These are phyloP conservation scores for Pituophis catenifer DNA, from an alignment of 2,113 vertebrate genomes.

Conservation along the genomic window DNA sequence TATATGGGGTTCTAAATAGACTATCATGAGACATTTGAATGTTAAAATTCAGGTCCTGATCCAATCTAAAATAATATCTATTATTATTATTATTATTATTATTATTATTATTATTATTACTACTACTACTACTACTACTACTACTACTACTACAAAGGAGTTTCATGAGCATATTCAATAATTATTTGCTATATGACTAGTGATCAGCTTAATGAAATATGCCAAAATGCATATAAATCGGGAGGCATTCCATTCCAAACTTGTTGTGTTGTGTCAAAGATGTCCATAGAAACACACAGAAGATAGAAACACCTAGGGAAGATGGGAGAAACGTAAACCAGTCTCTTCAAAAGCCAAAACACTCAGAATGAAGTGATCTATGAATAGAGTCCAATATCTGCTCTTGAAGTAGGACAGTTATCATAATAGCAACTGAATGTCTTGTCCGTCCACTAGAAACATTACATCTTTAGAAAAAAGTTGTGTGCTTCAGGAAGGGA, in stretches of 20 bases:
- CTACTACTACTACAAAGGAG: background rate
- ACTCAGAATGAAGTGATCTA: background rate
- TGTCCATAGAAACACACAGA: background rate
- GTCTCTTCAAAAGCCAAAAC: background rate
- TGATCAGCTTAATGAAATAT: background rate
- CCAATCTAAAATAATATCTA: background rate
- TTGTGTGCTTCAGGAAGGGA: background rate
- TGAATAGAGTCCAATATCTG: background rate
- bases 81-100: background rate
- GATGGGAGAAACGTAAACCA: background rate
- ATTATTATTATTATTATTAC: too few relatives aligned
- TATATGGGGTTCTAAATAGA: background rate
- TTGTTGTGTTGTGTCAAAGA: background rate
- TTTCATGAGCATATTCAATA: background rate
- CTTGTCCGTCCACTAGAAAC: background rate
- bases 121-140: background rate
- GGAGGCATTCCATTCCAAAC: background rate
- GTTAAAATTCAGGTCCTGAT: background rate
- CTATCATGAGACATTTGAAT: background rate
- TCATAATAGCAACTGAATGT: background rate
- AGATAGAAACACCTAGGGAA: background rate
- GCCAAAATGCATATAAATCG: background rate
- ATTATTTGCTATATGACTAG: background rate
- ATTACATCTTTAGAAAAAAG: background rate
- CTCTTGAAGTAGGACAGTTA: background rate